Percentiles rank a stretch among this genome's conserved stretches.
Conservation (phyloP, 2,888 invertebrate genomes). For the Protodeltote pygarga region DNA sequence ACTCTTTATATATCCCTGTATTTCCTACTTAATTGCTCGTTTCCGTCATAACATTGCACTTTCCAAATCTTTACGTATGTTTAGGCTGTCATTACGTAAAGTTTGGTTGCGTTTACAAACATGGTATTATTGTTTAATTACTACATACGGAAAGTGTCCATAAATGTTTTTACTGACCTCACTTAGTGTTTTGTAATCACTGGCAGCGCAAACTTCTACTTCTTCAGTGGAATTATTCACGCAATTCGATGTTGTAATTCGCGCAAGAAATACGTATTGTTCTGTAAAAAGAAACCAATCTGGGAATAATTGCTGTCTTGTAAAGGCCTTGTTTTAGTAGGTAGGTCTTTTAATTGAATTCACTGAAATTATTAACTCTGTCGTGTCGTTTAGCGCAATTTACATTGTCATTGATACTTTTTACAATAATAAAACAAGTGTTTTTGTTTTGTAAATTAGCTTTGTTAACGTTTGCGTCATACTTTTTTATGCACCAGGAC, state of each 20-base stretch:
- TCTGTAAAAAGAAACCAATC: conserved; percentile 36
- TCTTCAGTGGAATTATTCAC: conserved; percentile 50
- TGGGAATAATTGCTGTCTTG: conserved; percentile 34
- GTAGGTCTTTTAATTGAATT: conserved; percentile 44
- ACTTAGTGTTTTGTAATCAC: conserved; percentile 56
- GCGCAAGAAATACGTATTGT: conserved; percentile 32
- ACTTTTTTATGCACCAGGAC: conserved; percentile 49
- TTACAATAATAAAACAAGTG: conserved; percentile 10
- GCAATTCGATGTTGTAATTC: conserved; percentile 46
- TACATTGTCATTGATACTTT: conserved; percentile 38
- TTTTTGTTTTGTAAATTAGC: conserved; percentile 32
- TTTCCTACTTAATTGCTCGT: conserved; percentile 14
- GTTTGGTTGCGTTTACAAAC: conserved; percentile 13
- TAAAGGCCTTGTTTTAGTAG: conserved; percentile 38
- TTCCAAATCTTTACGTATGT: conserved; percentile 6
- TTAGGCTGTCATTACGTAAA: conserved; percentile 19
- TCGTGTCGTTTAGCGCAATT: conserved; percentile 33
- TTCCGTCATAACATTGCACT: conserved; percentile 9
- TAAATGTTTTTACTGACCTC: conserved; percentile 56
- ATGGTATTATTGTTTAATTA: conserved; percentile 33
- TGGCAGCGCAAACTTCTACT: conserved; percentile 42
- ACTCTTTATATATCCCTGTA: conserved; percentile 19
- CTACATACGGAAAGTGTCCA: conserved; percentile 45
- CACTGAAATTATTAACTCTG: conserved; percentile 41
- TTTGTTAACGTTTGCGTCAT: conserved; percentile 28